Evolutionary conservation across 2,888 invertebrate genomes (phyloP).

Genomic region (Aspidapion aeneum): DNA sequence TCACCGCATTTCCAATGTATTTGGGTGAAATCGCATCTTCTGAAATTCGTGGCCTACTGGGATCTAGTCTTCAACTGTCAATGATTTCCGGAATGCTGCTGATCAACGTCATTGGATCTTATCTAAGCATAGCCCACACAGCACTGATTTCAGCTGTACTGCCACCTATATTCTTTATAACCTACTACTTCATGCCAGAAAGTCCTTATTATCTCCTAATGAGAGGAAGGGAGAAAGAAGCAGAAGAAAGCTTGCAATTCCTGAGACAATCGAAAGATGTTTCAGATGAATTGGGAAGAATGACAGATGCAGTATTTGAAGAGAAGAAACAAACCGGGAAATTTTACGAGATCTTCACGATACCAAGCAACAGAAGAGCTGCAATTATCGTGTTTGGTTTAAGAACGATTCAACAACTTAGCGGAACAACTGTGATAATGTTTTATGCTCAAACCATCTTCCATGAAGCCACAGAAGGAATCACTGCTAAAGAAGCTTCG

Average conservation of each 20-base stretch:
- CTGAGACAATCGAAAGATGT: slow-evolving; percentile 51
- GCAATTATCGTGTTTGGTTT: slow-evolving; percentile 60
- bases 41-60: slow-evolving; percentile 54
- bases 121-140: slow-evolving; percentile 49
- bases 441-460: slow-evolving; percentile 57
- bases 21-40: slow-evolving; percentile 58
- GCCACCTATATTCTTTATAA: slow-evolving; percentile 49
- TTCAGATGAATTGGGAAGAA: slow-evolving; percentile 45
- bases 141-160: slow-evolving; percentile 50
- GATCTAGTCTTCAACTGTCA: slow-evolving; percentile 55
- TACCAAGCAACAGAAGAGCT: slow-evolving; percentile 59
- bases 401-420: slow-evolving; percentile 53
- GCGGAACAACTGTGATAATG: slow-evolving; percentile 60
- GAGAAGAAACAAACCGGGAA: slow-evolving; percentile 53
- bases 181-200: slow-evolving; percentile 57
- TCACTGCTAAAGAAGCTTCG: slow-evolving; percentile 43
- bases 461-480: slow-evolving; percentile 42
- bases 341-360: slow-evolving; percentile 54
- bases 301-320: slow-evolving; percentile 39
- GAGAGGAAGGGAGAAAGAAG: slow-evolving; percentile 47
- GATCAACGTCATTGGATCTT: slow-evolving; percentile 50
- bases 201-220: slow-evolving; percentile 55
- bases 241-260: slow-evolving; percentile 49
- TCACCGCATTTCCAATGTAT: slow-evolving; percentile 54
- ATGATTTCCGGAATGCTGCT: slow-evolving; percentile 54